Evolutionary conservation across 2,113 vertebrate genomes (phyloP).

Genomic region (Hucho hucho): DNA sequence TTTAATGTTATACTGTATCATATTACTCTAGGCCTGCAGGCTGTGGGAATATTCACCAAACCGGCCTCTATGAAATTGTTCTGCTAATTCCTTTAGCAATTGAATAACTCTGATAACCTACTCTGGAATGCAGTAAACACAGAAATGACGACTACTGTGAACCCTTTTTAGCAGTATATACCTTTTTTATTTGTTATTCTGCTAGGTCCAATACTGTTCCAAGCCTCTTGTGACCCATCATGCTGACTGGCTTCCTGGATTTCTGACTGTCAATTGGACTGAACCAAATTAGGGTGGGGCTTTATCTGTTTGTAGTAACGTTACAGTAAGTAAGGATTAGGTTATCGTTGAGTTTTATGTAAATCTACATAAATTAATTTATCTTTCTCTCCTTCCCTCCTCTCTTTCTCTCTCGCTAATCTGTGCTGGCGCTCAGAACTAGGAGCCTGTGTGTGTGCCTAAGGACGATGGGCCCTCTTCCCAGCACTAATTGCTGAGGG

Average conservation of each 20-base stretch:
- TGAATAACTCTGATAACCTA: not conserved
- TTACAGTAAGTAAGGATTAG: slow-evolving; percentile 36
- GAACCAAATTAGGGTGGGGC: slow-evolving; percentile 34
- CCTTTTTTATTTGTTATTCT: no score
- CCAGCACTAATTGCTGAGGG: not conserved
- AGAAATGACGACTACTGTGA: not conserved
- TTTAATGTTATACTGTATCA: not conserved
- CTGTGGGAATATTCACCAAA: not conserved
- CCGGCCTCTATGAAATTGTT: not conserved
- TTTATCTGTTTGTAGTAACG: slow-evolving; percentile 1
- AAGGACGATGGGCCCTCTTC: not conserved
- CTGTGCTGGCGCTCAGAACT: slow-evolving; percentile 39
- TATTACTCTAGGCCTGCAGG: not conserved
- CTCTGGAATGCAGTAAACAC: not conserved
- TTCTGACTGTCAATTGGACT: slow-evolving; percentile 18
- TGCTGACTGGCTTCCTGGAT: slow-evolving; percentile 20
- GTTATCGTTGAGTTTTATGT: slow-evolving; percentile 47
- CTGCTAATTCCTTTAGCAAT: not conserved
- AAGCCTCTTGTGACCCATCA: not conserved
- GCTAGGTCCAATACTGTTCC: no score
- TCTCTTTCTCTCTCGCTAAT: slow-evolving; percentile 36
- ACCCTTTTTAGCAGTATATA: no score
- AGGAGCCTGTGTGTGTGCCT: slow-evolving; percentile 20
- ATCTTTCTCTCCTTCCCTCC: not conserved
- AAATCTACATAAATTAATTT: slow-evolving; percentile 45